Base-by-base conservation (phyloP, 2,888 invertebrate species). In the Anorthoa munda region DNA sequence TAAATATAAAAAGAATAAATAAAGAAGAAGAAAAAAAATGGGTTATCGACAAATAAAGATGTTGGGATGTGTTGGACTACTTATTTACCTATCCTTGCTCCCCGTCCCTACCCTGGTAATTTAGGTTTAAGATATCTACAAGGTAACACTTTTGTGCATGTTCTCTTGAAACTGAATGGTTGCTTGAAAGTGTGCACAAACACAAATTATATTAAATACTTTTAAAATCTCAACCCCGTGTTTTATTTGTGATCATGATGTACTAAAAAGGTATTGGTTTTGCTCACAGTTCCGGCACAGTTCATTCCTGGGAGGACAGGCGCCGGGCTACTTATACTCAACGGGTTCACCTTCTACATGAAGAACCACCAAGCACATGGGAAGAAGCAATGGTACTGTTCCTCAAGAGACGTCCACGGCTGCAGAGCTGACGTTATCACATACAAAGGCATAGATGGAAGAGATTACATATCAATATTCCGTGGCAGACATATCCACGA, bases 351-450 rank as follows among this genome's bases (percentile, higher is more conserved):
- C 15, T 96, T 96, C 84, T 96, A 96, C 75, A 95, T 96, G 95
- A 96, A 96, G 85, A 96, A 96, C 79, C 95, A 96, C 81, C 96
- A 96, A 79, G 96, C 96, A 0, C 95, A 96, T 79, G 96, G 96
- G 3, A 96, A 95, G 83, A 96, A 96, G 83, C 96, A 96, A 79
- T 96, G 96, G 96, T 96, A 96, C 80, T 96, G 96, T 78, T 96
- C 96, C 3, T 95, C 96, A 0, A 93, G 96, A 76, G 96, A 96
- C 17, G 95, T 95, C 63, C 93, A 94, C 11, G 96, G 96, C 3
- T 96, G 96, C 79, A 87, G 96, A 18, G 95, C 96, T 68, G 96
- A 96, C 53, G 96, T 96, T 79, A 95, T 96, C 77, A 96, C 96
- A 0, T 96, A 94, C 87, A 95, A 93, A 87, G 96, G 95, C 4